Percentiles rank a stretch among this genome's conserved stretches.
Evolutionary conservation across 2,888 invertebrate genomes (phyloP).

Genomic region (Tetragonisca angustula): DNA sequence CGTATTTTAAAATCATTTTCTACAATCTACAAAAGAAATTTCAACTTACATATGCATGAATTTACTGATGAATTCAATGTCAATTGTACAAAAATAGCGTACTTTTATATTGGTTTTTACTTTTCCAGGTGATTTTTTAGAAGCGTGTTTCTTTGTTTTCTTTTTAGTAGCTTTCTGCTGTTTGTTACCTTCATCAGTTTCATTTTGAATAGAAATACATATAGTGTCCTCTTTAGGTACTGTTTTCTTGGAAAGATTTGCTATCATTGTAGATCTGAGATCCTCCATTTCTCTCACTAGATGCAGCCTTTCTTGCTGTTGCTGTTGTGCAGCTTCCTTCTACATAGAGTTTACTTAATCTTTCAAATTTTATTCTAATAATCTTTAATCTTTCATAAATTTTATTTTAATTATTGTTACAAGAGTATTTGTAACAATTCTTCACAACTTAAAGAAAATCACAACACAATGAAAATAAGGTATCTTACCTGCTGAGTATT

Average conservation of each 20-base stretch:
- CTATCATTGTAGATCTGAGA: conserved; percentile 83
- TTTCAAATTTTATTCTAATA: conserved; percentile 34
- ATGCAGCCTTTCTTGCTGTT: conserved; percentile 74
- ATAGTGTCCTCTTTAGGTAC: conserved; percentile 22
- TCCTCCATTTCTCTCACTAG: conserved; percentile 84
- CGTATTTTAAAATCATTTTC: conserved; percentile 27
- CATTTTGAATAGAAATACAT: conserved; percentile 30
- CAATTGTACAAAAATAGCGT: not conserved
- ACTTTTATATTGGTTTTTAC: conserved; percentile 66
- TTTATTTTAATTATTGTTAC: conserved; percentile 21
- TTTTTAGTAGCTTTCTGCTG: conserved; percentile 40
- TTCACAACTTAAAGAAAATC: conserved; percentile 12
- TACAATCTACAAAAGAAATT: conserved; percentile 25
- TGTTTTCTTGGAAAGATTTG: conserved; percentile 72
- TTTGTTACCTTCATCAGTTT: conserved; percentile 24
- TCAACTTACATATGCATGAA: not conserved
- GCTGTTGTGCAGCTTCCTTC: conserved; percentile 67
- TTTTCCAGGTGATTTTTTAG: conserved; percentile 69
- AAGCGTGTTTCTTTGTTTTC: conserved; percentile 51
- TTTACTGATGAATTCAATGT: not conserved
- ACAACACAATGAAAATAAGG: not conserved
- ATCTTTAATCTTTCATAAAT: conserved; percentile 28
- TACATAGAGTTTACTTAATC: conserved; percentile 50
- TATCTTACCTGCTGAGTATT: conserved; percentile 75
- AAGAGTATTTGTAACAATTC: conserved; percentile 14